These are phyloP conservation scores for Tetraneura akinire DNA, from an alignment of 1,140 invertebrate genomes.

Conservation along the genomic window DNA sequence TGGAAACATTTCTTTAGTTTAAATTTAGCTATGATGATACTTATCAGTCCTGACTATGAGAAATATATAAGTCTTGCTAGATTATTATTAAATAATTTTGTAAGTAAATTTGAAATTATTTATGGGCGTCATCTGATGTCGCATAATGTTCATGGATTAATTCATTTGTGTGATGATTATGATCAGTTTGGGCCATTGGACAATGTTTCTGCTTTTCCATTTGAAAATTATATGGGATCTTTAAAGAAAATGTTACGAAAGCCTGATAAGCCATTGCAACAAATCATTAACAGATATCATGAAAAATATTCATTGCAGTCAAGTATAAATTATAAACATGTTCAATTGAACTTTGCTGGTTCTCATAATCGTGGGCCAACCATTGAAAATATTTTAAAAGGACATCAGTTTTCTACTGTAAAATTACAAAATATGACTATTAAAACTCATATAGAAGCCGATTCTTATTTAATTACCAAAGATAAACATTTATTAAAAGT, in stretches of 20 bases:
- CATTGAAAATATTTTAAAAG: neutral
- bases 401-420: neutral
- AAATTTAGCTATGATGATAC: too few species aligned
- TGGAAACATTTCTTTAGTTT: too few species aligned
- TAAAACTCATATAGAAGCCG: neutral
- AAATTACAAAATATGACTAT: conserved; percentile 7
- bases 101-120: too few species aligned
- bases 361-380: neutral
- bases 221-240: conserved; percentile 3
- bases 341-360: neutral
- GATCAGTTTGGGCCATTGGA: too few species aligned
- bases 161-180: too few species aligned
- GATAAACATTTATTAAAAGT: neutral
- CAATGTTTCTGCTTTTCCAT: conserved; percentile 1
- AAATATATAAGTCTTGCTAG: too few species aligned
- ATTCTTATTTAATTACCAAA: conserved; percentile 9
- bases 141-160: too few species aligned
- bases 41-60: too few species aligned
- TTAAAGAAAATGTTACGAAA: conserved; percentile 8
- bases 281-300: neutral
- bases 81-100: too few species aligned
- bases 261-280: neutral
- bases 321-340: neutral
- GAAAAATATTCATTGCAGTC: neutral
- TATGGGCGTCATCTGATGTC: too few species aligned